Base-by-base conservation (phyloP, 2,888 invertebrate genomes). In the Leptopterna dolabrata region DNA sequence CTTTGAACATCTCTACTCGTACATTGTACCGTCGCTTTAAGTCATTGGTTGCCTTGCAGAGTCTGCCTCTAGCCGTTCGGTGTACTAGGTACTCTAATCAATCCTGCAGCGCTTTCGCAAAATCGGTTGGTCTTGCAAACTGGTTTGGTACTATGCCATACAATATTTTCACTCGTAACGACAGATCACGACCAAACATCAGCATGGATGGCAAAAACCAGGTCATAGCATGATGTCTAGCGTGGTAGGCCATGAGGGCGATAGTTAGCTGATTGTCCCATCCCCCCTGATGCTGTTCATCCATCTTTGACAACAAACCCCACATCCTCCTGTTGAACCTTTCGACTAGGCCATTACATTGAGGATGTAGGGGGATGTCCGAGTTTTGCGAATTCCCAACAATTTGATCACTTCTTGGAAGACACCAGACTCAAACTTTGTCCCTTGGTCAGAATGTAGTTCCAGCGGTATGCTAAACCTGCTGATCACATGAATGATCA, bases 401-500 rank as follows among this genome's bases (percentile, higher is more conserved):
- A n/a, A n/a, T n/a, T n/a, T n/a, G n/a, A n/a, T n/a, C n/a, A n/a
- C n/a, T n/a, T n/a, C n/a, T n/a, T n/a, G n/a, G n/a, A n/a, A n/a
- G n/a, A n/a, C n/a, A n/a, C n/a, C n/a, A n/a, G n/a, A n/a, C n/a
- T n/a, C n/a, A n/a, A n/a, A n/a, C n/a, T n/a, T n/a, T n/a, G n/a
- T n/a, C n/a, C n/a, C n/a, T n/a, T n/a, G n/a, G n/a, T n/a, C n/a
- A n/a, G n/a, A n/a, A n/a, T n/a, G n/a, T n/a, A n/a, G n/a, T n/a
- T n/a, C n/a, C n/a, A n/a, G n/a, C n/a, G n/a, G n/a, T n/a, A n/a
- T n/a, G n/a, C n/a, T n/a, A n/a, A n/a, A n/a, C n/a, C n/a, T n/a
- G n/a, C n/a, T n/a, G n/a, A n/a, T n/a, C n/a, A n/a, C n/a, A 6
- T 19, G 11, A 88, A 91, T 30, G 16, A 89, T 41, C 14, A 91